phyloP scores from a whole-genome alignment of 2,888 invertebrate genomes.

The Drosophila rellima region DNA sequence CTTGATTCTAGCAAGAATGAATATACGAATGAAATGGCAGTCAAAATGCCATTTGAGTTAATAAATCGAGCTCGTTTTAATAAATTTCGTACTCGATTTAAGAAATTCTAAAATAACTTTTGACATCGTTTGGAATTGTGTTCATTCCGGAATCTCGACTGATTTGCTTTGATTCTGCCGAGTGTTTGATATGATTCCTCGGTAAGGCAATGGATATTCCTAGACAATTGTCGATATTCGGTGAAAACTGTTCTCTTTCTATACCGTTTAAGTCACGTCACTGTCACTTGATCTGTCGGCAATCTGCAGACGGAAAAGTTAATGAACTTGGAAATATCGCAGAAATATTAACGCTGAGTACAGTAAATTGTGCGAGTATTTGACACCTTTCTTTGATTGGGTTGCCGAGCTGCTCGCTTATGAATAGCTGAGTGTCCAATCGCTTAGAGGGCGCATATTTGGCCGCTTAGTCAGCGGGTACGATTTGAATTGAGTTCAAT shows the following conservation, averaged over 20 bases:
- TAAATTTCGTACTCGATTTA: too few species aligned
- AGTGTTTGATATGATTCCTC: conserved; percentile 1
- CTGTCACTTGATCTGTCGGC: conserved; percentile 13
- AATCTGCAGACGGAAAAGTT: conserved; percentile 37
- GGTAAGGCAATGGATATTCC: background rate
- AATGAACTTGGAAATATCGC: conserved; percentile 47
- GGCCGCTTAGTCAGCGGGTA: conserved; percentile 49
- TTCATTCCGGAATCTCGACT: too few species aligned
- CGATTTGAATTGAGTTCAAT: conserved; percentile 10
- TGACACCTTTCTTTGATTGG: conserved; percentile 40
- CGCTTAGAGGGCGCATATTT: conserved; percentile 33
- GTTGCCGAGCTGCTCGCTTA: background rate
- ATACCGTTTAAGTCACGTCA: conserved; percentile 25
- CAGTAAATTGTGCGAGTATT: conserved; percentile 23
- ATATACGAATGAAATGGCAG: too few species aligned
- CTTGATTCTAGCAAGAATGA: too few species aligned
- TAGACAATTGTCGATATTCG: background rate
- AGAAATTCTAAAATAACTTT: too few species aligned
- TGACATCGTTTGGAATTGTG: too few species aligned
- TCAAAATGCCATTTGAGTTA: too few species aligned
- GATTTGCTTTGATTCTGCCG: background rate
- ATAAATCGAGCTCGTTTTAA: too few species aligned
- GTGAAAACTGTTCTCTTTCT: background rate
- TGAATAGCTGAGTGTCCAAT: conserved; percentile 16
- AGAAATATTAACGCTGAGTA: conserved; percentile 34